Evolutionary conservation across 2,113 vertebrate genomes (phyloP).

Genomic region (Pholis gunnellus): DNA sequence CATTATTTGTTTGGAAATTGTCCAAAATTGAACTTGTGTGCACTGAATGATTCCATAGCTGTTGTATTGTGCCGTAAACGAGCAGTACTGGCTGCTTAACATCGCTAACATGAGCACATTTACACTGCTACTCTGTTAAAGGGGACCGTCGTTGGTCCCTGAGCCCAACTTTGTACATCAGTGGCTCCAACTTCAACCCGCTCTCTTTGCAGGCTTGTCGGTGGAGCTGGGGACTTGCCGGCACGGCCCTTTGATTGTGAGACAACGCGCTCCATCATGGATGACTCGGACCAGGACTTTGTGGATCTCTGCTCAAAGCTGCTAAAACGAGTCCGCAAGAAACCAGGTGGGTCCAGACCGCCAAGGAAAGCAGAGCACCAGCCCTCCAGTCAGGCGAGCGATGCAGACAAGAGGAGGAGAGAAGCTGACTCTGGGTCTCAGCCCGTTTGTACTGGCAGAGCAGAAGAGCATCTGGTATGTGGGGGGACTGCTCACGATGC

Average conservation of each 20-base stretch:
- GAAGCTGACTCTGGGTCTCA: conserved; percentile 11
- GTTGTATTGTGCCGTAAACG: background rate
- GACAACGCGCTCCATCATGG: conserved; percentile 79
- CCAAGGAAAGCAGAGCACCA: conserved; percentile 56
- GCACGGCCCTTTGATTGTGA: background rate
- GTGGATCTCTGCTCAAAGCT: conserved; percentile 88
- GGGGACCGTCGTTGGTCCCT: background rate
- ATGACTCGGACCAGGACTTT: conserved; percentile 94
- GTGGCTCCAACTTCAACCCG: background rate
- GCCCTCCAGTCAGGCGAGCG: conserved; percentile 22
- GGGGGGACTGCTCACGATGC: background rate
- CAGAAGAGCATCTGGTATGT: background rate
- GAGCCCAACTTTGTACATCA: background rate
- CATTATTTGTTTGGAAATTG: no score
- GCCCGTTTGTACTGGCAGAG: background rate
- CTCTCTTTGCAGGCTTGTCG: background rate
- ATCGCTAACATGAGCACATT: background rate
- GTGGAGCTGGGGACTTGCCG: background rate
- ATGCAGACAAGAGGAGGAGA: conserved; percentile 55
- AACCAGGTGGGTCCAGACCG: conserved; percentile 64
- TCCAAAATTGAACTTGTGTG: no score
- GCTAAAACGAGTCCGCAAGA: conserved; percentile 82
- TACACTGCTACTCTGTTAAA: background rate
- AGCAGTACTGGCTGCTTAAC: background rate
- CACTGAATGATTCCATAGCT: no score